phyloP scores from a whole-genome alignment of 2,888 invertebrate species.

The Oligia fasciuncula region DNA sequence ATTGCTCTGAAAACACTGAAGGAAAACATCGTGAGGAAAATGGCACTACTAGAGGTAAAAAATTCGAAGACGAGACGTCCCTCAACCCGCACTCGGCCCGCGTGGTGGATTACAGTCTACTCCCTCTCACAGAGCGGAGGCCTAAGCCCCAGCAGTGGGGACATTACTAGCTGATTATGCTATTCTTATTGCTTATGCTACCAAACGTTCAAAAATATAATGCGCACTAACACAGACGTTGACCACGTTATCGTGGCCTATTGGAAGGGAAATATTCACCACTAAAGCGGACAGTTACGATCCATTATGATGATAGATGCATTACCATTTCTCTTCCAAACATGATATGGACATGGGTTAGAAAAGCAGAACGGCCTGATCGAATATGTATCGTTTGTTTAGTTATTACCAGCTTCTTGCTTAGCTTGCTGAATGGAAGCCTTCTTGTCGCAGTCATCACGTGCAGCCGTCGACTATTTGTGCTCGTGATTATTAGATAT shows the following conservation, averaged over 20 bases:
- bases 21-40: background rate
- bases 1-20: background rate
- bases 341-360: conserved; percentile 40
- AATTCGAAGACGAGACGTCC: background rate
- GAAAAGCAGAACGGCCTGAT: conserved; percentile 29
- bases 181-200: background rate
- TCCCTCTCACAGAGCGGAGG: background rate
- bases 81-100: background rate
- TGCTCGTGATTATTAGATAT: no score
- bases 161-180: background rate
- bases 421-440: no score
- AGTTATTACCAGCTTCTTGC: conserved; percentile 10
- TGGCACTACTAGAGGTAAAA: background rate
- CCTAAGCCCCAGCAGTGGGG: background rate
- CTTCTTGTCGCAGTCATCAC: no score
- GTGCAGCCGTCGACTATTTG: no score
- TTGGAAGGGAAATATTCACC: conserved; percentile 47
- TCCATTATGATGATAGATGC: conserved; percentile 50
- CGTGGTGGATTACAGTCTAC: background rate
- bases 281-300: conserved; percentile 43
- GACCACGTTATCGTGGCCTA: conserved; percentile 25
- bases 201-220: background rate
- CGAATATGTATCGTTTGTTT: conserved; percentile 48
- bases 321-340: conserved; percentile 43
- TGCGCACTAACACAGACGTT: background rate